Conservation (phyloP, 2,797 vertebrate genomes). For the Pyrocephalus nanus region DNA sequence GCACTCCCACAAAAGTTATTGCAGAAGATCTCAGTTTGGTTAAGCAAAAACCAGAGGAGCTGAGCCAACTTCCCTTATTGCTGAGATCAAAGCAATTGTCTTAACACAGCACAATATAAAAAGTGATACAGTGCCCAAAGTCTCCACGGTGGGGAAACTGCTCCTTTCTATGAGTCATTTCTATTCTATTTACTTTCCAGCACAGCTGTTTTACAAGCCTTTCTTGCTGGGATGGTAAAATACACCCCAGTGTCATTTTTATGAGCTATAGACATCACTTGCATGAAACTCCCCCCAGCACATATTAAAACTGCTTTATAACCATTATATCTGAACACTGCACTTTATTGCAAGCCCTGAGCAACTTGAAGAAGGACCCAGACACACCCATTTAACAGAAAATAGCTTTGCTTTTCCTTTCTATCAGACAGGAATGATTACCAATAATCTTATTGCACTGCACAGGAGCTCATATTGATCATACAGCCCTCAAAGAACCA, state of each 20-base stretch:
- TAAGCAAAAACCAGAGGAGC: neutral
- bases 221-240: neutral
- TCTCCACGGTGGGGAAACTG: neutral
- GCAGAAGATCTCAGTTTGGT: neutral
- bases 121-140: neutral
- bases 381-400: neutral
- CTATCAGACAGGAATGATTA: neutral
- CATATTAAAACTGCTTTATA: neutral
- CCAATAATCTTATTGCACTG: neutral
- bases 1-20: accelerated
- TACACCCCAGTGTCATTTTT: neutral
- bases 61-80: neutral
- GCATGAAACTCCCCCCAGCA: neutral
- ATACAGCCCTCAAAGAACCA: no score
- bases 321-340: neutral
- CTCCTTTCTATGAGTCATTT: neutral
- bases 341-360: neutral
- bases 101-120: neutral
- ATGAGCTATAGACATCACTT: neutral
- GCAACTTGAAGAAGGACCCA: neutral
- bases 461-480: no score
- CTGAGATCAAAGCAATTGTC: neutral
- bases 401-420: neutral
- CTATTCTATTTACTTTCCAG: neutral
- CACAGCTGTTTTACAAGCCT: neutral